Conservation (phyloP, 1,140 invertebrate species). For the Melitaea cinxia region DNA sequence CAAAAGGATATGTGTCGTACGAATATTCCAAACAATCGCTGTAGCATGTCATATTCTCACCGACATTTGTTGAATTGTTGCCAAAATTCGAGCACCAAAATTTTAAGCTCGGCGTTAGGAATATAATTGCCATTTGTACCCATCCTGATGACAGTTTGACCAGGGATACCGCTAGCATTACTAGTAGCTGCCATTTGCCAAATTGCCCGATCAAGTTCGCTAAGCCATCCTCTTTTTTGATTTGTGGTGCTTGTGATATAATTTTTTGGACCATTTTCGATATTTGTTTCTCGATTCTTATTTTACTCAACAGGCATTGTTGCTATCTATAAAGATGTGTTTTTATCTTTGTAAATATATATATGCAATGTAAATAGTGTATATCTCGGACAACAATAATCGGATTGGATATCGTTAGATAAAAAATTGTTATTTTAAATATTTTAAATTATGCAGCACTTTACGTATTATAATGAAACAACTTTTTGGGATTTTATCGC, state of each 20-base stretch:
- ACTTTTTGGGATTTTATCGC: too few relatives aligned
- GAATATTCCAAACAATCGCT: constrained; percentile 52
- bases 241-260: constrained; percentile 30
- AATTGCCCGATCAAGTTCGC: constrained; percentile 78
- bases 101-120: constrained; percentile 56
- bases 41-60: constrained; percentile 60
- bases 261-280: constrained; percentile 48
- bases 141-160: constrained; percentile 82
- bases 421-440: too few relatives aligned
- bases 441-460: too few relatives aligned
- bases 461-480: too few relatives aligned
- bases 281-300: background rate
- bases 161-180: constrained; percentile 77
- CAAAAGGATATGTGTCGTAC: constrained; percentile 74
- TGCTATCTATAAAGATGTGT: constrained; percentile 7
- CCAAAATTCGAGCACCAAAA: constrained; percentile 52
- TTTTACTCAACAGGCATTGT: background rate
- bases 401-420: too few relatives aligned
- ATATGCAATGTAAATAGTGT: too few relatives aligned
- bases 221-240: constrained; percentile 56
- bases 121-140: constrained; percentile 82
- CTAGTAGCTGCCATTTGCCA: constrained; percentile 82
- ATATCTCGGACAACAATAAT: background rate
- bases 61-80: constrained; percentile 38
- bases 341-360: background rate